Evolutionary conservation across 2,113 vertebrate genomes (phyloP), one percentile per base, ranked within the genome.

Genomic region (Phrynosoma blainvillii): DNA sequence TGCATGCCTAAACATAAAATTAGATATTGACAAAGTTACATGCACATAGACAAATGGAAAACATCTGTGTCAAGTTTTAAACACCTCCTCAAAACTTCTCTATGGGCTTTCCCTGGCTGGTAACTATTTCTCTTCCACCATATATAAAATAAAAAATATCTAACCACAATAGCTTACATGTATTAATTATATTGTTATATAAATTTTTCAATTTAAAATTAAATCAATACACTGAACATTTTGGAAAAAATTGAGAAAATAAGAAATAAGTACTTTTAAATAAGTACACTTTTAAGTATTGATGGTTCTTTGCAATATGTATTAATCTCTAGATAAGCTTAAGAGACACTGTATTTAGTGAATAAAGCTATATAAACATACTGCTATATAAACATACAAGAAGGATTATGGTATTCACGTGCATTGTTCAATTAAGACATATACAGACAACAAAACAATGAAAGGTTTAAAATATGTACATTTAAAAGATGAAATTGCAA

Each of bases 401-500:
- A 83, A 88, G 23, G 87, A 85, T 42, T 92, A 90, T 90, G 79
- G 82, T 91, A 91, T 71, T 93, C 13, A 77, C 95, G 95, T 95
- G 94, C 94, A 95, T 71, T 90, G 79, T 79, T 90, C 59, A n/a
- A 73, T 86, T 91, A 91, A 52, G 82, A 74, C 27, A 75, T 89
- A 80, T 93, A 70, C 56, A 87, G 25, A 88, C 77, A 89, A 92
- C 94, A 87, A 94, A 89, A 90, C 87, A 91, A 74, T 88, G 86
- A 88, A 6, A 90, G 32, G 88, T 40, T 94, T 93, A 94, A 89
- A 93, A 66, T 91, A 92, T 94, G 90, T 88, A n/a, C 13, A 94
- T 74, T 90, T 88, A 79, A 1, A 95, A 88, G 88, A 0, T 88
- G 56, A 90, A 89, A 93, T 83, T 94, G 93, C 94, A 94, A 92